Conservation (phyloP, 2,797 vertebrate genomes). For the Nyctalus aviator region DNA sequence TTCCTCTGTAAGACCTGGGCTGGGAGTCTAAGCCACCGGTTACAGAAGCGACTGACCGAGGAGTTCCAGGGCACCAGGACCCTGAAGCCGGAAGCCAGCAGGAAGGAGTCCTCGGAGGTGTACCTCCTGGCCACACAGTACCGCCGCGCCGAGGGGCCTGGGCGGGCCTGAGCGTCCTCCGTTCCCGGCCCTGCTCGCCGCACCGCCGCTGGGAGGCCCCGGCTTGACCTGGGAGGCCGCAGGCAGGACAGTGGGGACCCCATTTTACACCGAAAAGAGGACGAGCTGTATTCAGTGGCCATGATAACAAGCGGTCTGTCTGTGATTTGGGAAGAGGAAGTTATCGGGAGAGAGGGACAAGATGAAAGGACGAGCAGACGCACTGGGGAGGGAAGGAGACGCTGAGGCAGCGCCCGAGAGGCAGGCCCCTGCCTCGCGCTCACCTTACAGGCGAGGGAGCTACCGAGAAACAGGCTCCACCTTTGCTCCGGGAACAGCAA, state of each 20-base stretch:
- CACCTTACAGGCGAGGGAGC: background rate
- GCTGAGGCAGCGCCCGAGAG: background rate
- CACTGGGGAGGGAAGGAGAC: background rate
- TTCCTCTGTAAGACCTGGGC: conserved; percentile 97
- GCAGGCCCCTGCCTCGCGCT: fast-evolving
- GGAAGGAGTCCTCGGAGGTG: conserved; percentile 94
- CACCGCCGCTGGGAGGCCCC: background rate
- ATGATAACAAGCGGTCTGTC: background rate
- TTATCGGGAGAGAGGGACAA: background rate
- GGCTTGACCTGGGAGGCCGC: background rate
- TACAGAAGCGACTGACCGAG: conserved; percentile 89
- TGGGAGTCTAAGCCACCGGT: conserved; percentile 87
- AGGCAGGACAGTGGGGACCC: background rate
- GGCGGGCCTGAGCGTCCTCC: background rate
- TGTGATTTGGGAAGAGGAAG: background rate
- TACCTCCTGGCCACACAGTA: conserved; percentile 92
- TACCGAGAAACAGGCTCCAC: background rate
- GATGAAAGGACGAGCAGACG: background rate
- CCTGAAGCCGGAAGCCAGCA: conserved; percentile 94
- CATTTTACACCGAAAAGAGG: background rate
- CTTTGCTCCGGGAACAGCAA: fast-evolving
- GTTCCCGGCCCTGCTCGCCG: background rate
- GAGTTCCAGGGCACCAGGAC: conserved; percentile 89
- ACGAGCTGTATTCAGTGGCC: background rate
- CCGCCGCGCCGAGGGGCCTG: conserved; percentile 73